Evolutionary conservation across 1,140 invertebrate genomes (phyloP), one percentile per base, ranked within the genome.

Genomic region (Cyclargus thomasi): DNA sequence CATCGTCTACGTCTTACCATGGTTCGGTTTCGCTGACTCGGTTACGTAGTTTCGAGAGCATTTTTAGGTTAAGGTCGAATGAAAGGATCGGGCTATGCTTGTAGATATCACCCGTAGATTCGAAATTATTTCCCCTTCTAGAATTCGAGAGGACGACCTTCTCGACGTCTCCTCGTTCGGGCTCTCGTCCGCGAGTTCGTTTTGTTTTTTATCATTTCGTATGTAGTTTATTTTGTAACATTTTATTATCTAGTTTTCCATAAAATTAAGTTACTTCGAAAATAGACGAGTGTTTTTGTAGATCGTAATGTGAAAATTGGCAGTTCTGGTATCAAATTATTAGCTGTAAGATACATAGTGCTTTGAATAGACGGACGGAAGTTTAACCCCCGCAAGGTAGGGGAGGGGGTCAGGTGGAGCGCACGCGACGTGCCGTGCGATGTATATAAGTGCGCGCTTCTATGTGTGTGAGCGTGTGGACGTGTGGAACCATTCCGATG

Each of bases 321-420:
- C 17, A 59, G 20, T 59, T 59, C 39, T 59, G 55, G 55, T 59
- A 55, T 55, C 53, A 59, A 18, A 59, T 59, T 55, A 17, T 59
- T 20, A 59, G 55, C 55, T 21, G 55, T 59, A 59, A 59, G 55
- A 59, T n/a, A n/a, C n/a, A n/a, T 59, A 59, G 18, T 59, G 55
- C 55, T 59, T 59, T 8, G 18, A 29, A 29, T 29, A 29, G 29
- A 29, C 29, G 29, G 29, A 29, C 8, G 29, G 29, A 29, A 29
- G 5, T 29, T n/a, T 47, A 47, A 47, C 39, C 39, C 39, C 39
- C 39, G 39, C 8, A 11, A 47, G 39, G 10, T 59, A 59, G 55
- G 20, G 55, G 55, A 11, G 55, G 55, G 55, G n/a, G n/a, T 55
- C 53, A 7, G n/a, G 21, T 10, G 21, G 55, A 59, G 4, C 55